Percentiles rank a stretch among this genome's conserved stretches.
Conservation (phyloP, 2,888 invertebrate species). For the Hydropsyche betteni region DNA sequence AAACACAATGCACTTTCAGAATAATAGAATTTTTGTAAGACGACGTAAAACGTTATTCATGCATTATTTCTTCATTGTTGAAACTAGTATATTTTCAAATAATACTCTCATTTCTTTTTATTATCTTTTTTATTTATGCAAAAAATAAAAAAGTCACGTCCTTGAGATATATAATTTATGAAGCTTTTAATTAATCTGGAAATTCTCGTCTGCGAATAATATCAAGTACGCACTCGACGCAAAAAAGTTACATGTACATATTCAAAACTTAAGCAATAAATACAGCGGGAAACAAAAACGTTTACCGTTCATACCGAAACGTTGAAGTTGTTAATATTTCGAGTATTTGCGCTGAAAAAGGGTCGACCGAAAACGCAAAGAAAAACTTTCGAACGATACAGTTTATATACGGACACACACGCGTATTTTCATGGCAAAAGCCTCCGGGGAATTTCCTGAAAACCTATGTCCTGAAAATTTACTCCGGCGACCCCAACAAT, state of each 20-base stretch:
- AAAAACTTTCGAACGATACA: conserved; percentile 4
- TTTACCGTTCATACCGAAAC: conserved; percentile 6
- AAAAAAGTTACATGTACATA: not conserved
- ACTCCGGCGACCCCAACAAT: conserved; percentile 20
- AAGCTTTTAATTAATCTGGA: no score
- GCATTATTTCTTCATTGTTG: no score
- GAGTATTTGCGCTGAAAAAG: not conserved
- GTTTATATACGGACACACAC: not conserved
- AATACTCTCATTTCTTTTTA: no score
- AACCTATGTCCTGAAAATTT: conserved; percentile 25
- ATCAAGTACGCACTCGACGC: no score
- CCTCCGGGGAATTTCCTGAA: conserved; percentile 22
- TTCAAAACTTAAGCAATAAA: conserved; percentile 16
- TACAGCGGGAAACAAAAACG: not conserved
- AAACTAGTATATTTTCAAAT: no score
- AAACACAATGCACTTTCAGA: not conserved
- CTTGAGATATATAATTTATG: no score
- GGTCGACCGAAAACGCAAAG: conserved; percentile 10
- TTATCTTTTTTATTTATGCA: no score
- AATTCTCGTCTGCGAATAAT: no score
- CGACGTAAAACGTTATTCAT: not conserved
- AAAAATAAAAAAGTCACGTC: no score
- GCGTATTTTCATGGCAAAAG: conserved; percentile 15
- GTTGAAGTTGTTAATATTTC: conserved; percentile 6
- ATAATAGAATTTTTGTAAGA: not conserved